These are phyloP conservation scores for Ispidina lecontei DNA, from an alignment of 2,797 vertebrate species.

Conservation along the genomic window DNA sequence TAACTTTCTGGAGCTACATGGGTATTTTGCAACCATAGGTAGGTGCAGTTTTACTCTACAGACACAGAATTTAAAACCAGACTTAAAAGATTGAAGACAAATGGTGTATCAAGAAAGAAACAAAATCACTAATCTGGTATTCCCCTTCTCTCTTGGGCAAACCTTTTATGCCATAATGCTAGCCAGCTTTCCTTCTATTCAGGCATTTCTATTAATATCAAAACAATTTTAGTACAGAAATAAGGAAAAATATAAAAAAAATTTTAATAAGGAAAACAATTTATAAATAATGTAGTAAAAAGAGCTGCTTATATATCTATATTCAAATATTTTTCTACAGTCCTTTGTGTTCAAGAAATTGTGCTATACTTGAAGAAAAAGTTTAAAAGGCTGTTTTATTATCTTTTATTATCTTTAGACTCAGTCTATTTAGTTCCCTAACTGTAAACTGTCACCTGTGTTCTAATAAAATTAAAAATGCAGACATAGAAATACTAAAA, in stretches of 20 bases:
- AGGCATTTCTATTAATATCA: background rate
- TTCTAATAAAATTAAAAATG: background rate
- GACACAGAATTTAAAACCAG: background rate
- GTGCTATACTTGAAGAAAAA: background rate
- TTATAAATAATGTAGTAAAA: background rate
- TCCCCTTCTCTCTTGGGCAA: background rate
- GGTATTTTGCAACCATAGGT: background rate
- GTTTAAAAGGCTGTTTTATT: background rate
- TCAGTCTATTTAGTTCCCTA: background rate
- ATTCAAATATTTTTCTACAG: background rate
- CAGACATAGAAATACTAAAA: background rate
- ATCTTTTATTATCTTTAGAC: background rate
- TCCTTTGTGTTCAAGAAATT: background rate
- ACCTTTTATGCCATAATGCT: background rate
- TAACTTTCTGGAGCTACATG: background rate
- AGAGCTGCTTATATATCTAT: background rate
- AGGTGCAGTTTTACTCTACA: background rate
- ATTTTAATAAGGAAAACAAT: background rate
- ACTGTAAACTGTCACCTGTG: background rate
- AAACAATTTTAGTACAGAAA: background rate
- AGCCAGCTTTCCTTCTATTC: background rate
- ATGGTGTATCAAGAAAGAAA: background rate
- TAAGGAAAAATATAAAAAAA: too few species aligned
- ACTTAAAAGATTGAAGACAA: background rate
- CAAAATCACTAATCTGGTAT: accelerated